Percentiles rank a stretch among this genome's conserved stretches.
Evolutionary conservation across 2,113 vertebrate genomes (phyloP).

Genomic region (Campylomormyrus tamandua): DNA sequence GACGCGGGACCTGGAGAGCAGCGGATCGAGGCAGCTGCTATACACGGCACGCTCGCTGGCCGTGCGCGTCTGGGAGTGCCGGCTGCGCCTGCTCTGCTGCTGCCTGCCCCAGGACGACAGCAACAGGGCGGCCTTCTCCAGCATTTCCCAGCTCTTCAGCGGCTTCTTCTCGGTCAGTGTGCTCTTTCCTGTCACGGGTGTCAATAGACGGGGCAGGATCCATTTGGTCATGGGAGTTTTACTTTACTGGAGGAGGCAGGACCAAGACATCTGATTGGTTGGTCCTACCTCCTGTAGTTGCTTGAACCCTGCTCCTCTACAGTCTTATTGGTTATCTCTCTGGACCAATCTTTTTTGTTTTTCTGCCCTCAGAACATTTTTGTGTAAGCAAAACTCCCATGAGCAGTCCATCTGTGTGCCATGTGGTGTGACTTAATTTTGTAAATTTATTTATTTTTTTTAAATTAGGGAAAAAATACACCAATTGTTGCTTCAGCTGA

Average conservation of each 20-base stretch:
- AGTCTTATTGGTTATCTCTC: no score
- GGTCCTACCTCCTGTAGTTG: no score
- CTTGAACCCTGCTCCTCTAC: no score
- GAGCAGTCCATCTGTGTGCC: neutral
- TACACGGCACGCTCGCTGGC: constrained; percentile 74
- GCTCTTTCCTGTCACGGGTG: no score
- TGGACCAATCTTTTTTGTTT: no score
- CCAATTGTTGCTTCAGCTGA: neutral
- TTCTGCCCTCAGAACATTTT: no score
- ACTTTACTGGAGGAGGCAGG: no score
- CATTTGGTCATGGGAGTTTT: neutral
- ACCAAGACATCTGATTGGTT: no score
- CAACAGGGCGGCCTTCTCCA: constrained; percentile 78
- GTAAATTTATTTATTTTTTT: neutral
- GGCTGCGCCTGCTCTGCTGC: constrained; percentile 80
- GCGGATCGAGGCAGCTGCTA: constrained; percentile 70
- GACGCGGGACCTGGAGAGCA: constrained; percentile 67
- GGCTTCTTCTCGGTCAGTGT: constrained; percentile 77
- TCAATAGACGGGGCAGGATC: neutral
- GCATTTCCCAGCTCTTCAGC: constrained; percentile 78
- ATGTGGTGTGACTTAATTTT: neutral
- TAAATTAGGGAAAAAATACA: neutral
- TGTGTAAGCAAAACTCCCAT: no score
- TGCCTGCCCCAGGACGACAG: constrained; percentile 84
- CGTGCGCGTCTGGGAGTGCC: constrained; percentile 80